Evolutionary conservation across 2,113 vertebrate genomes (phyloP), one percentile per base, ranked within the genome.

Genomic region (Haplochromis vanheusdeni): DNA sequence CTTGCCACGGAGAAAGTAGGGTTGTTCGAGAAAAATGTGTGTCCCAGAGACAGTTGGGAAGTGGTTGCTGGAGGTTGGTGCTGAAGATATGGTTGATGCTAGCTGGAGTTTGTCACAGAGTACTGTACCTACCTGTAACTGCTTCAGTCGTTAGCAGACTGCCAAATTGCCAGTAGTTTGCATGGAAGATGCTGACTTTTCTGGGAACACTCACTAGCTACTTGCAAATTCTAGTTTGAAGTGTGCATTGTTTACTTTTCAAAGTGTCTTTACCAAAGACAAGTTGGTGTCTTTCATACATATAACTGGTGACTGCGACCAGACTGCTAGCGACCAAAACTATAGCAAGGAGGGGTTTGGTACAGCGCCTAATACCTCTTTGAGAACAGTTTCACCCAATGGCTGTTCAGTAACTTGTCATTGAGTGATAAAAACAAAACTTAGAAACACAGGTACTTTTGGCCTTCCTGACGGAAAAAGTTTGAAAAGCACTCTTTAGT

Each of bases 81-180:
- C n/a, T 73, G 13, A 45, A 73, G 37, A 10, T 73, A 26, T 28
- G 70, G 3, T 7, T 49, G 60, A 37, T 65, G 23, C 70, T 75
- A 28, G 42, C 23, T 75, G 42, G 9, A 47, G 23, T 31, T 49
- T 19, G 40, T 28, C 14, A 28, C 68, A 2, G 68, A 23, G 68
- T 47, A 5, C 68, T 26, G 21, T 0, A 28, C 40, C 14, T 75
- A 26, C 21, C 14, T 75, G 14, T 47, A 47, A 28, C 6, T 75
- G 23, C 40, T 75, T 47, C 26, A 26, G 23, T 47, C 0, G 0
- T 17, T 17, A 28, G 40, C 68, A 75, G 21, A 0, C 42, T 28
- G 14, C 42, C 70, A 28, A 47, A 28, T 75, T 47, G 40, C 6
- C 40, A 2, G 14, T 19, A 28, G 6, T 75, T 75, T 47, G 21